Base-by-base conservation (phyloP, 2,888 invertebrate genomes). In the Diarsia dahlii region DNA sequence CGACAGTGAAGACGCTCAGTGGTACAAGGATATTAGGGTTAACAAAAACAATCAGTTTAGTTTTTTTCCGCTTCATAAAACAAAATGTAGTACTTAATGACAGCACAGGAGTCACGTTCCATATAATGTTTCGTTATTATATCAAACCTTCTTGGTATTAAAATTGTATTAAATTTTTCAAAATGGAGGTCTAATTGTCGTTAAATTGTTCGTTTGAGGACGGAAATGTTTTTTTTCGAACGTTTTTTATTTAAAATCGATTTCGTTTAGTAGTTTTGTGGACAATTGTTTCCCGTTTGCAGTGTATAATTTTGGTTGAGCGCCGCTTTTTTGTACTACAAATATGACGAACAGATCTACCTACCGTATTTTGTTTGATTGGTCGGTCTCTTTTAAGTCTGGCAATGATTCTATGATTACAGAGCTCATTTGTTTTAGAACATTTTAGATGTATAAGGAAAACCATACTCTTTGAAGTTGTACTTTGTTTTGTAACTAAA, bases 71-170 rank as follows among this genome's bases (percentile, higher is more conserved):
- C 79, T 84, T 87, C 84, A 85, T 83, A 91, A 85, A 89, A 90
- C 90, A 90, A 93, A 92, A 90, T 88, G 80, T 88, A 80, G 88
- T 95, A n/a, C n/a, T n/a, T n/a, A 95, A 96, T 95, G 91, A 93
- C 87, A 90, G 91, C 84, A 93, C 95, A 91, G 95, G 88, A 95
- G 96, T 95, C 96, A 96, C 96, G 96, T 95, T 89, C 87, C 83
- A 54, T 84, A 89, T 94, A 93, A 93, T 93, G 87, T 87, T 90
- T 91, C 87, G 92, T 92, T 90, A 94, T 95, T 93, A 94, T 90
- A 89, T 85, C 82, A 87, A 89, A 90, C 90, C 90, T 90, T 88
- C 88, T 90, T 90, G 91, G 92, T 92, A 95, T 95, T 95, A 94
- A 95, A 94, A 92, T 93, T 91, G 92, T 94, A 95, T 95, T 94